Evolutionary conservation across 2,797 vertebrate species (phyloP).

Genomic region (Sternarchorhynchus goeldii): DNA sequence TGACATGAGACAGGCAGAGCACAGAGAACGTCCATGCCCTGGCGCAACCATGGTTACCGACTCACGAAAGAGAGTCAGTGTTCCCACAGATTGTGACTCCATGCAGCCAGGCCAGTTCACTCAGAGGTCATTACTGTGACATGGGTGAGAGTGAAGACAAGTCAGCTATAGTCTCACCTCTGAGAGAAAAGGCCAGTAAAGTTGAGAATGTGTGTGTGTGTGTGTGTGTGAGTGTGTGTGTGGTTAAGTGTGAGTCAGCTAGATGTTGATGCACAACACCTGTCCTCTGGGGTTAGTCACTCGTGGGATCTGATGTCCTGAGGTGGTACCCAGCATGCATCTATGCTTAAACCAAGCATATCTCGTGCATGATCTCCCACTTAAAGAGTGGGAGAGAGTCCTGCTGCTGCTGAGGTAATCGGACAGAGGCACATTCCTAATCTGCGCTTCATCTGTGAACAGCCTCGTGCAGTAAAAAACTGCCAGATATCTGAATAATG

Average conservation of each 20-base stretch:
- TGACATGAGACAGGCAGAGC: constrained; percentile 11
- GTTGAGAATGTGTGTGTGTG: not conserved
- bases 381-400: no score
- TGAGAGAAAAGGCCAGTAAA: not conserved
- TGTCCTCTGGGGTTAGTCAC: constrained; percentile 27
- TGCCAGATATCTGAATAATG: no score
- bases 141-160: not conserved
- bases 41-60: constrained; percentile 18
- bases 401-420: not conserved
- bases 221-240: constrained; percentile 30
- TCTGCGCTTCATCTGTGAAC: constrained; percentile 27
- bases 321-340: no score
- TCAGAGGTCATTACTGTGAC: not conserved
- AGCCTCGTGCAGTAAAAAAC: constrained; percentile 10
- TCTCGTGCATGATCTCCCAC: constrained; percentile 2
- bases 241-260: constrained; percentile 5
- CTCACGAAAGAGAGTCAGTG: constrained; percentile 29
- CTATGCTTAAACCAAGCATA: no score
- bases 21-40: not conserved
- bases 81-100: constrained; percentile 25
- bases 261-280: constrained; percentile 11
- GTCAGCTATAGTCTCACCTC: constrained; percentile 8
- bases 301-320: no score
- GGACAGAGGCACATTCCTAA: not conserved
- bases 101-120: not conserved